phyloP scores from a whole-genome alignment of 2,113 vertebrate species.

The Murina feae region DNA sequence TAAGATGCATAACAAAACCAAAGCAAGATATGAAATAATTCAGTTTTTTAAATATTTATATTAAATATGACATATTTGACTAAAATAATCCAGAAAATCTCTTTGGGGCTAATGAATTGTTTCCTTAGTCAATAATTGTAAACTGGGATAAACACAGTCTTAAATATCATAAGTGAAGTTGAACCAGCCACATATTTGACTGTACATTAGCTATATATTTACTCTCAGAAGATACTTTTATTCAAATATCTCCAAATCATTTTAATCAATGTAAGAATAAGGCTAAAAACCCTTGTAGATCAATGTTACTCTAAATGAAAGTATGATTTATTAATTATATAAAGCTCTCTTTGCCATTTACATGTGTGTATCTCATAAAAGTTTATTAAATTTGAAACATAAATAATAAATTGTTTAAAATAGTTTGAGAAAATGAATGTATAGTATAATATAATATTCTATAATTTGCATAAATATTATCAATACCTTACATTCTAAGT shows the following conservation, averaged over 20 bases:
- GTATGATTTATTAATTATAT: not conserved
- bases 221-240: not conserved
- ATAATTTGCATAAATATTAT: not conserved
- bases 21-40: not conserved
- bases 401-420: not conserved
- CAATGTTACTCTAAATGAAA: not conserved
- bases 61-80: not conserved
- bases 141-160: not conserved
- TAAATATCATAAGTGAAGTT: not conserved
- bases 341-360: not conserved
- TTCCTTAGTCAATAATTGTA: not conserved
- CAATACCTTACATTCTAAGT: not conserved
- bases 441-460: not conserved
- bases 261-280: not conserved
- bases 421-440: not conserved
- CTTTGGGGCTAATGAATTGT: not conserved
- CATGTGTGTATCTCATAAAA: not conserved
- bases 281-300: not conserved
- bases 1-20: not conserved
- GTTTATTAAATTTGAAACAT: not conserved
- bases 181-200: not conserved
- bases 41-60: not conserved
- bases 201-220: not conserved
- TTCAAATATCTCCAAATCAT: not conserved
- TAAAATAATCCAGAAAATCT: not conserved